A percentile compares a stretch with the other conserved stretches of the same genome.
These are phyloP conservation scores for Sylvietta virens DNA, from an alignment of 2,113 vertebrate genomes.

Conservation along the genomic window DNA sequence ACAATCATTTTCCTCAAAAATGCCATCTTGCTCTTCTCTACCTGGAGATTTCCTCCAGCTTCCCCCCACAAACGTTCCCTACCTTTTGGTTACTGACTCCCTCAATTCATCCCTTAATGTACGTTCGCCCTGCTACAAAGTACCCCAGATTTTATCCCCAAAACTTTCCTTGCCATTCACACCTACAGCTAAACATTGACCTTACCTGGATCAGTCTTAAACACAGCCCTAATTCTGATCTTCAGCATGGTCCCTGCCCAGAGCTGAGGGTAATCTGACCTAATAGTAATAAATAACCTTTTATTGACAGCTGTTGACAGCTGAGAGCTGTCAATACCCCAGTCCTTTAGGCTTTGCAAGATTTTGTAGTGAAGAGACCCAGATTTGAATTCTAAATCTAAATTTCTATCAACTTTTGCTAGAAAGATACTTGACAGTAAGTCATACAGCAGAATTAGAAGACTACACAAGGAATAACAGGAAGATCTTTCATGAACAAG, in stretches of 20 bases:
- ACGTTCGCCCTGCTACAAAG: neutral
- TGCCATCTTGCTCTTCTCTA: neutral
- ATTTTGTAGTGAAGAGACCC: neutral
- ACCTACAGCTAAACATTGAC: neutral
- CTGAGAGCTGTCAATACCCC: neutral
- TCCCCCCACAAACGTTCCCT: neutral
- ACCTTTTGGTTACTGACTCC: no score
- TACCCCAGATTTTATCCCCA: neutral
- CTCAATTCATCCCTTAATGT: neutral
- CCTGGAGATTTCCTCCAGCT: neutral
- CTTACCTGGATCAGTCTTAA: neutral
- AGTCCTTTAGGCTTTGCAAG: neutral
- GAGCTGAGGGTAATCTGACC: neutral
- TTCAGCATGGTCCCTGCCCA: neutral
- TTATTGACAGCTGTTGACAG: no score
- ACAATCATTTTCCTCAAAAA: neutral
- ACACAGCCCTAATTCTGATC: no score
- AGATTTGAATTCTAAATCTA: neutral
- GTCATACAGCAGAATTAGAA: neutral
- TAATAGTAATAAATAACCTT: neutral
- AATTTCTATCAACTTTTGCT: neutral
- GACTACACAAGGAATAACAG: neutral
- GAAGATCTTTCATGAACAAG: neutral
- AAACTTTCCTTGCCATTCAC: neutral
- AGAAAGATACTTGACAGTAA: neutral